Percentiles rank a stretch among this genome's conserved stretches.
phyloP scores from a whole-genome alignment of 2,888 invertebrate genomes.

The Colletes collaris region DNA sequence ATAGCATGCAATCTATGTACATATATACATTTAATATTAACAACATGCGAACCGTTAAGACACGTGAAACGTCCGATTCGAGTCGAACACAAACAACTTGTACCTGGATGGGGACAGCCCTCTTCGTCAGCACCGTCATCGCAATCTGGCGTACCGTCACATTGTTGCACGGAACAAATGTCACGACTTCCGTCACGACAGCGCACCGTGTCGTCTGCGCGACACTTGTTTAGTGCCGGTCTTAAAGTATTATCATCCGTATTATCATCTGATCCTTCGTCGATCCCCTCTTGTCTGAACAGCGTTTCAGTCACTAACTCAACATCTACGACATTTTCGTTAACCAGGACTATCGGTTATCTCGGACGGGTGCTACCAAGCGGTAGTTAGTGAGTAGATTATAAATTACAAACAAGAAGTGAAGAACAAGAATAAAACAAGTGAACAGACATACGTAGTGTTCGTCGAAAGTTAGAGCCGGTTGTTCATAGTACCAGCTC shows the following conservation, averaged over 20 bases:
- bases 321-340: too few species aligned
- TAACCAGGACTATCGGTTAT: too few species aligned
- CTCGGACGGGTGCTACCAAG: background rate
- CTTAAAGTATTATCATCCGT: slow-evolving; percentile 15
- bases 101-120: slow-evolving; percentile 64
- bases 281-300: slow-evolving; percentile 13
- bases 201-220: slow-evolving; percentile 84
- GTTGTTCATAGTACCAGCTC: too few species aligned
- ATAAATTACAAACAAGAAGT: slow-evolving; percentile 14
- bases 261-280: background rate
- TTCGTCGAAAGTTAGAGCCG: background rate
- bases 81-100: slow-evolving; percentile 14
- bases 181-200: slow-evolving; percentile 84
- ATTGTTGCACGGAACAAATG: slow-evolving; percentile 86
- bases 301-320: too few species aligned
- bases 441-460: too few species aligned
- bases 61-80: background rate
- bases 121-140: slow-evolving; percentile 88
- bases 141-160: slow-evolving; percentile 88
- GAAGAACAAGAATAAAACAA: background rate
- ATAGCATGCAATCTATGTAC: slow-evolving; percentile 13
- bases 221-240: slow-evolving; percentile 78
- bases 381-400: background rate
- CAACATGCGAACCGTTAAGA: background rate
- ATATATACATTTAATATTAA: background rate